Evolutionary conservation across 2,113 vertebrate species (phyloP).

Genomic region (Epinephelus fuscoguttatus): DNA sequence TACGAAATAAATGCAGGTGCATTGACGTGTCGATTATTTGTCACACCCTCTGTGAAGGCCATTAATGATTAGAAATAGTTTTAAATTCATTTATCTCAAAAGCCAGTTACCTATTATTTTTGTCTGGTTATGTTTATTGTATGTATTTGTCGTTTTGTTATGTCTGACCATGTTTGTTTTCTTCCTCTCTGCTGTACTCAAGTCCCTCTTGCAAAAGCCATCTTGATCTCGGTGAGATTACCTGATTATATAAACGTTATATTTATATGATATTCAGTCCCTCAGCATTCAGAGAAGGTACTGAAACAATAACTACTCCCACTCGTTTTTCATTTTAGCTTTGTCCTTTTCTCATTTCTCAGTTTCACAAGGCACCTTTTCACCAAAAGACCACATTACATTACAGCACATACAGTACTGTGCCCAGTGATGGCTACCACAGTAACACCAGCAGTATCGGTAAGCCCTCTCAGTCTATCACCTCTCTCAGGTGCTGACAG

Average conservation of each 20-base stretch:
- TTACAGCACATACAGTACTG: background rate
- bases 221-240: background rate
- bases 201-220: background rate
- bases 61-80: no score
- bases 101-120: no score
- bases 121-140: no score
- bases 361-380: constrained; percentile 47
- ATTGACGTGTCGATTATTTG: no score
- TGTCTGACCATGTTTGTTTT: background rate
- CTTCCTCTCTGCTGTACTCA: background rate
- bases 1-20: no score
- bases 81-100: no score
- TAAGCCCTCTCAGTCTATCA: background rate
- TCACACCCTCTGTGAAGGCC: no score
- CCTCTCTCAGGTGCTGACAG: background rate
- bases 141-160: background rate
- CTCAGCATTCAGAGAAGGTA: constrained; percentile 1
- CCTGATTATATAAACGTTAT: background rate
- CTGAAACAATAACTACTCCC: constrained; percentile 41
- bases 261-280: background rate
- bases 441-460: background rate
- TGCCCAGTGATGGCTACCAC: background rate
- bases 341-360: constrained; percentile 30
- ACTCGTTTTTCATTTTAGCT: constrained; percentile 45
- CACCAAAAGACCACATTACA: background rate